Percentiles rank a stretch among this genome's conserved stretches.
Evolutionary conservation across 2,797 vertebrate genomes (phyloP).

Genomic region (Triplophysa yarkandensis): DNA sequence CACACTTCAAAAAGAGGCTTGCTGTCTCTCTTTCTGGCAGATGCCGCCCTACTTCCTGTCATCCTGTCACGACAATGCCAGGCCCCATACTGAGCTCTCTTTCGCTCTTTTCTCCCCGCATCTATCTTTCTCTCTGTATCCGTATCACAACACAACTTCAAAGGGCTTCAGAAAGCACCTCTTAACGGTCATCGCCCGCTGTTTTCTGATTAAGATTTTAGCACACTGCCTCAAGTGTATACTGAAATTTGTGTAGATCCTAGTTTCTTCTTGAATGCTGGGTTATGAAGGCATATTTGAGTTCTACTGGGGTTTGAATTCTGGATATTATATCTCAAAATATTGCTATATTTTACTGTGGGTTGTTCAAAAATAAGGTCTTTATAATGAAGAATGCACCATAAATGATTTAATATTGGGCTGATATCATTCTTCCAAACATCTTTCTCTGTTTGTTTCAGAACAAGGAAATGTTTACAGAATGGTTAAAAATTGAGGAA

Average conservation of each 20-base stretch:
- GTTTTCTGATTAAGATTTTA: conserved; percentile 26
- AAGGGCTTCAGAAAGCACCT: conserved; percentile 29
- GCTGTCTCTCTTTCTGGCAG: conserved; percentile 43
- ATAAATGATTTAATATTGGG: too few species aligned
- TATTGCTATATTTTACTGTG: too few species aligned
- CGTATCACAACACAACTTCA: conserved; percentile 37
- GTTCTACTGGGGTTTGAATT: not conserved
- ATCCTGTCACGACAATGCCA: conserved; percentile 28
- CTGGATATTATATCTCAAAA: too few species aligned
- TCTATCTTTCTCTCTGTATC: conserved; percentile 22
- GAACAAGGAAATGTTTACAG: too few species aligned
- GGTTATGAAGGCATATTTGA: conserved; percentile 1
- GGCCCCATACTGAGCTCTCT: conserved; percentile 27
- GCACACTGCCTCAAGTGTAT: conserved; percentile 8
- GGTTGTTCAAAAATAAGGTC: too few species aligned
- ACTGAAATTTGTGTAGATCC: not conserved
- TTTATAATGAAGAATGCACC: too few species aligned
- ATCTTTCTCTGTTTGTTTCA: too few species aligned
- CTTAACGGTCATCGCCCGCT: conserved; percentile 19
- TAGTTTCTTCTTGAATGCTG: not conserved
- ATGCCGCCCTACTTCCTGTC: conserved; percentile 48
- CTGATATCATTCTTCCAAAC: too few species aligned
- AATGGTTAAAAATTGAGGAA: too few species aligned
- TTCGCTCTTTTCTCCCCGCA: not conserved
- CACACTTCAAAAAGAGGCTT: conserved; percentile 42